Conservation (phyloP, 2,888 invertebrate species). For the Polydrusus tereticollis region DNA sequence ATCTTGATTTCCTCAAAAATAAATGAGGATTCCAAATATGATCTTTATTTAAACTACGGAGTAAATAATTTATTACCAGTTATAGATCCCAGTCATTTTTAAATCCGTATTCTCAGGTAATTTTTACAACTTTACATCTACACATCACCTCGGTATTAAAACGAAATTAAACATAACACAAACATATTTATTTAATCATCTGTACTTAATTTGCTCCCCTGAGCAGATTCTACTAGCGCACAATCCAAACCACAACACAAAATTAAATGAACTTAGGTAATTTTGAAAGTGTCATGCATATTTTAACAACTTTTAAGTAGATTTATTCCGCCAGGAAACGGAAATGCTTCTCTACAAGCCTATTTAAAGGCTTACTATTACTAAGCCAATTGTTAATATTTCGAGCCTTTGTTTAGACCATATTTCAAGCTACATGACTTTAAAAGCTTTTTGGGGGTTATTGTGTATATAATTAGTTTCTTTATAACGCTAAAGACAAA, state of each 20-base stretch:
- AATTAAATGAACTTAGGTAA: conserved; percentile 28
- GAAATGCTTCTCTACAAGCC: conserved; percentile 29
- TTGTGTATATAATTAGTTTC: not conserved
- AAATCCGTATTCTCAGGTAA: too few relatives aligned
- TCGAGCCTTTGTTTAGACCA: not conserved
- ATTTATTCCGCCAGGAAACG: conserved; percentile 26
- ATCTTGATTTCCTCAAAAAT: too few relatives aligned
- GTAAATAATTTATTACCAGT: too few relatives aligned
- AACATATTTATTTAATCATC: too few relatives aligned
- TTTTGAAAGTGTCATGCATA: conserved; percentile 29
- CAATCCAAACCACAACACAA: conserved; percentile 28
- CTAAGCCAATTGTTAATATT: conserved; percentile 24
- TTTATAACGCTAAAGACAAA: too few relatives aligned
- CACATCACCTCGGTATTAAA: too few relatives aligned
- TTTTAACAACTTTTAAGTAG: conserved; percentile 36
- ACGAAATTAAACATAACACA: too few relatives aligned
- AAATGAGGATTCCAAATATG: too few relatives aligned
- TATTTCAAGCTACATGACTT: not conserved
- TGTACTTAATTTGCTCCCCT: not conserved
- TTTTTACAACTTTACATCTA: too few relatives aligned
- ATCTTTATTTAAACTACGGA: too few relatives aligned
- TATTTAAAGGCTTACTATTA: conserved; percentile 20
- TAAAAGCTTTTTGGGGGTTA: not conserved
- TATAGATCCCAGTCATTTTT: too few relatives aligned
- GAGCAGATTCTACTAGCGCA: not conserved